Base-by-base conservation (phyloP, 2,888 invertebrate species). In the Biston stratarius region DNA sequence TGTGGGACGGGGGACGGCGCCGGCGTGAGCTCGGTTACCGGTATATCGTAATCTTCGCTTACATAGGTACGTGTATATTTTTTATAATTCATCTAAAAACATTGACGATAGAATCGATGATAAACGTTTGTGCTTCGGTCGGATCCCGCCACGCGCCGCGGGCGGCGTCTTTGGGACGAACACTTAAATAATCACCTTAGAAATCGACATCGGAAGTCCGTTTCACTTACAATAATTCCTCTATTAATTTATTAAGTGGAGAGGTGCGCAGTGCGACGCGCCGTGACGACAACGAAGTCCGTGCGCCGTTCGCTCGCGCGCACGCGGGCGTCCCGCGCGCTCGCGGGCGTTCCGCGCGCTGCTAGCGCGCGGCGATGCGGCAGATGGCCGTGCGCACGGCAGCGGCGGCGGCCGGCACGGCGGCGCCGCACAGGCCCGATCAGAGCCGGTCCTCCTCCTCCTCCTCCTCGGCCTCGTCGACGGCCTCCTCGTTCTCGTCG, bases 401-500 rank as follows among this genome's bases (percentile, higher is more conserved):
- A 79, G 79, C 82, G 75, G 91, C 90, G 75, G 85, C 84, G 80
- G 89, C 89, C 82, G 89, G 90, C 87, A 86, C 89, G 80, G 87
- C 90, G 87, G 91, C 92, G 91, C 92, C 93, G 92, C 93, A 91
- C 91, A 92, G 91, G 88, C 89, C 90, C 83, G 89, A 92, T 95
- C 95, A 95, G 93, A 95, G 94, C 83, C 95, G 86, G 84, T 96
- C 96, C 84, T 96, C 96, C 84, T 96, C 96, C 85, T 97, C 97
- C 81, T 97, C 97, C 85, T 97, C 97, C 84, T 97, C 97, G 75
- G 96, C 96, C 90, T 97, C 97, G 88, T 97, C 97, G 69, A 96
- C 96, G 81, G 96, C 97, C 85, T 97, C 97, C 90, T 97, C 97
- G 87, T 97, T 96, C 92, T 97, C 97, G 90, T 97, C 97, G 92